Percentiles rank a stretch among this genome's conserved stretches.
phyloP scores from a whole-genome alignment of 2,888 invertebrate species.

The Venusia cambrica region DNA sequence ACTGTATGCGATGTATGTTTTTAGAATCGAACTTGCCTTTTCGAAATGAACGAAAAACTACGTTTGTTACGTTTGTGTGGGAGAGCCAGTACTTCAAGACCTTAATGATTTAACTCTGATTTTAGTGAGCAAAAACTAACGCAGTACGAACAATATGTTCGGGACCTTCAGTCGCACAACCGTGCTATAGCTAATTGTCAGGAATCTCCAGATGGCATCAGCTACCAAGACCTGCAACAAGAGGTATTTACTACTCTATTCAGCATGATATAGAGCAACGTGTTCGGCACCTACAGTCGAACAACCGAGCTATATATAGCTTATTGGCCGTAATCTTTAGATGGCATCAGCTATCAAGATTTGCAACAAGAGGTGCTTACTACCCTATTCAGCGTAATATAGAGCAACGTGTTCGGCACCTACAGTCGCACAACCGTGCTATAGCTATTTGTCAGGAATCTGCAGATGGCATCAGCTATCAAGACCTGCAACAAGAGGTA shows the following conservation, averaged over 20 bases:
- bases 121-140: slow-evolving; percentile 70
- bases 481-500: slow-evolving; percentile 70
- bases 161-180: slow-evolving; percentile 55
- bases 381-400: too few species aligned
- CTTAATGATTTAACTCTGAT: slow-evolving; percentile 20
- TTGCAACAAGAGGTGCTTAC: too few species aligned
- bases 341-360: too few species aligned
- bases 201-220: slow-evolving; percentile 49
- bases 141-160: slow-evolving; percentile 68
- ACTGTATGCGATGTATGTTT: too few species aligned
- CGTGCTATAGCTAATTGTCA: slow-evolving; percentile 47
- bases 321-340: too few species aligned
- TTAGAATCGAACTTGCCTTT: too few species aligned
- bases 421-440: slow-evolving; percentile 55
- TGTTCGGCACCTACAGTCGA: too few species aligned
- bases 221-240: slow-evolving; percentile 63
- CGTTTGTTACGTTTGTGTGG: too few species aligned
- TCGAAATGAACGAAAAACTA: too few species aligned
- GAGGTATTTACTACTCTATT: slow-evolving; percentile 56
- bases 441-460: slow-evolving; percentile 49
- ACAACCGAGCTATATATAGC: too few species aligned
- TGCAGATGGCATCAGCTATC: slow-evolving; percentile 51
- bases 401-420: slow-evolving; percentile 61
- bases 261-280: too few species aligned
- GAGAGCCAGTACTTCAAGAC: too few species aligned